Conservation (phyloP, 2,113 vertebrate genomes). For the Toxotes chatareus region DNA sequence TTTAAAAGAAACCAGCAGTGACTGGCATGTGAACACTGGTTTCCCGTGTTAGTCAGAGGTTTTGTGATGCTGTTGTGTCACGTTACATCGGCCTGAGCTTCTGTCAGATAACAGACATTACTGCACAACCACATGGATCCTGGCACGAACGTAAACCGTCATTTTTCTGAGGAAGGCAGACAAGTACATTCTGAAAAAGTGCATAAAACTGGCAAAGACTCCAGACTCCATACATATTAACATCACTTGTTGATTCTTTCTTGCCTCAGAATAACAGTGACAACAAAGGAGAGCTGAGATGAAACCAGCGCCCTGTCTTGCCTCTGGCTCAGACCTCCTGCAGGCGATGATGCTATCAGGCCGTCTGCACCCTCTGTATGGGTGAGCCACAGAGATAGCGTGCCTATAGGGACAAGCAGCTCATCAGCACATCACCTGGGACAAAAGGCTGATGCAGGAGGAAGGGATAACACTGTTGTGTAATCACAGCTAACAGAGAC, state of each 20-base stretch:
- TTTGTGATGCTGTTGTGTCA: too few species aligned
- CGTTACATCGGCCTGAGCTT: too few species aligned
- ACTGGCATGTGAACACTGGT: too few species aligned
- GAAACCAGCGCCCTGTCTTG: conserved; percentile 13
- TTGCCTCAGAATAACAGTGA: conserved; percentile 2
- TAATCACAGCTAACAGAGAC: conserved; percentile 62
- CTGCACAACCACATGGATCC: too few species aligned
- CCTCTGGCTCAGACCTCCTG: conserved; percentile 27
- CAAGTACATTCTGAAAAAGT: too few species aligned
- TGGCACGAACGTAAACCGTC: too few species aligned
- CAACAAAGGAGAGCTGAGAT: conserved; percentile 14
- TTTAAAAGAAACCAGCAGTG: too few species aligned
- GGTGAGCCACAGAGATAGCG: conserved; percentile 44
- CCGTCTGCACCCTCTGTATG: conserved; percentile 18
- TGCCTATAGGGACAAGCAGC: conserved; percentile 39
- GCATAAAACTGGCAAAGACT: neutral
- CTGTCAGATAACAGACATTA: too few species aligned
- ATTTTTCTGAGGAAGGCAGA: too few species aligned
- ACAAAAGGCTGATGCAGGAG: conserved; percentile 65
- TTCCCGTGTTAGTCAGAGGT: too few species aligned
- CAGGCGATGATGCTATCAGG: conserved; percentile 56
- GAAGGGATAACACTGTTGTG: conserved; percentile 56
- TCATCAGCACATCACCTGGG: conserved; percentile 64
- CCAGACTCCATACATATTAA: neutral
- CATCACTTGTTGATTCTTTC: conserved; percentile 40